Percentiles rank a stretch among this genome's conserved stretches.
phyloP scores from a whole-genome alignment of 1,140 invertebrate species.

The Pentalonia nigronervosa region DNA sequence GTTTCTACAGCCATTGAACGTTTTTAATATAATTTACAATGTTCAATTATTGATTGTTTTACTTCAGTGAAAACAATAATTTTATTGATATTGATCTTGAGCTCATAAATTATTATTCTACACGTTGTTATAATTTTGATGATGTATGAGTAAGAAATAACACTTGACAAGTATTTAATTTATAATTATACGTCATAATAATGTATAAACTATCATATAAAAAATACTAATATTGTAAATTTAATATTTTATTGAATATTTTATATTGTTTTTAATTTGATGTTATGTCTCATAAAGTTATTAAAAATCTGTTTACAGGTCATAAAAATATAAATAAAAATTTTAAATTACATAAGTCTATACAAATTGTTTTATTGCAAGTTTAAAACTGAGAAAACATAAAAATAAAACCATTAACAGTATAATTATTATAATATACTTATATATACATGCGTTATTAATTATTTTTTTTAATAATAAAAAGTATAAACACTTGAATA shows the following conservation, averaged over 20 bases:
- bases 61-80: background rate
- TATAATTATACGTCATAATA: background rate
- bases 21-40: too few relatives aligned
- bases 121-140: background rate
- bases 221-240: background rate
- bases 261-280: background rate
- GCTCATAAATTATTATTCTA: background rate
- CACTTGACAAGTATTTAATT: background rate
- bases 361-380: background rate
- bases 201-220: background rate
- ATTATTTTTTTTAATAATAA: background rate
- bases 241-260: constrained; percentile 19
- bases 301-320: background rate
- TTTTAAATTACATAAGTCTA: constrained; percentile 5
- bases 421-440: background rate
- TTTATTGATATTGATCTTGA: background rate
- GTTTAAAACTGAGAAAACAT: background rate
- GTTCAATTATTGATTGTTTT: too few relatives aligned
- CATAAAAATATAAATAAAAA: constrained; percentile 18
- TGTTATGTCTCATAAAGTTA: background rate
- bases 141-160: background rate
- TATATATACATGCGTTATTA: background rate
- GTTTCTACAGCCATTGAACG: too few relatives aligned
- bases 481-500: background rate
- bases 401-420: background rate